These are phyloP conservation scores for Ecdyonurus torrentis DNA, from an alignment of 2,888 invertebrate species.

Conservation along the genomic window DNA sequence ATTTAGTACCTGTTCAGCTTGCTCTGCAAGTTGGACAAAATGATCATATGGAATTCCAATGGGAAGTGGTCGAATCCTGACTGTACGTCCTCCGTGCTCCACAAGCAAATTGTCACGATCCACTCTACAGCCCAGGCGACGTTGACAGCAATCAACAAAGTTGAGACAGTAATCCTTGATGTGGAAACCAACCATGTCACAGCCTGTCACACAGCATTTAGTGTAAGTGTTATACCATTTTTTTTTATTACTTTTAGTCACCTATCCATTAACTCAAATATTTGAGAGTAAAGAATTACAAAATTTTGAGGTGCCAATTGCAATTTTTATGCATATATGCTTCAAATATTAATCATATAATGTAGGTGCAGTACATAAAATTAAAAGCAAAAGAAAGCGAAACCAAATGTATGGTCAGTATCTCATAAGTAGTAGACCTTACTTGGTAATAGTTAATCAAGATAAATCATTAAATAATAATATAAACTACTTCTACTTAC, in stretches of 20 bases:
- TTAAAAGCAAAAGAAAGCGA: too few relatives aligned
- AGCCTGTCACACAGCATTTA: constrained; percentile 16
- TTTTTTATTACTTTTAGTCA: background rate
- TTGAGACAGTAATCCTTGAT: constrained; percentile 28
- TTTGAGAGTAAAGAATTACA: background rate
- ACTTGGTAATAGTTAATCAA: too few relatives aligned
- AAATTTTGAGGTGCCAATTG: too few relatives aligned
- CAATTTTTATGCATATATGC: too few relatives aligned
- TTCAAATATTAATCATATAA: too few relatives aligned
- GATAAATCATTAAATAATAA: background rate
- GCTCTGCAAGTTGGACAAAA: constrained; percentile 23
- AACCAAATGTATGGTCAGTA: too few relatives aligned
- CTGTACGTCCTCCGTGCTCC: constrained; percentile 24
- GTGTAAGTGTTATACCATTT: background rate
- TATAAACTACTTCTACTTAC: constrained; percentile 17
- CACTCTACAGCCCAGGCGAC: constrained; percentile 25
- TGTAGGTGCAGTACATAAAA: too few relatives aligned
- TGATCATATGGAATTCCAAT: constrained; percentile 27
- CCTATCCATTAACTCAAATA: background rate
- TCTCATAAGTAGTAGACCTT: too few relatives aligned
- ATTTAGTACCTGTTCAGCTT: constrained; percentile 21
- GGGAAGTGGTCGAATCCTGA: constrained; percentile 26
- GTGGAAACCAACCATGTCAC: constrained; percentile 31
- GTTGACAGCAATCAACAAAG: constrained; percentile 27
- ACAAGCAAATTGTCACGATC: constrained; percentile 24